Conservation (phyloP, 2,113 vertebrate genomes). For the Isichthys henryi region DNA sequence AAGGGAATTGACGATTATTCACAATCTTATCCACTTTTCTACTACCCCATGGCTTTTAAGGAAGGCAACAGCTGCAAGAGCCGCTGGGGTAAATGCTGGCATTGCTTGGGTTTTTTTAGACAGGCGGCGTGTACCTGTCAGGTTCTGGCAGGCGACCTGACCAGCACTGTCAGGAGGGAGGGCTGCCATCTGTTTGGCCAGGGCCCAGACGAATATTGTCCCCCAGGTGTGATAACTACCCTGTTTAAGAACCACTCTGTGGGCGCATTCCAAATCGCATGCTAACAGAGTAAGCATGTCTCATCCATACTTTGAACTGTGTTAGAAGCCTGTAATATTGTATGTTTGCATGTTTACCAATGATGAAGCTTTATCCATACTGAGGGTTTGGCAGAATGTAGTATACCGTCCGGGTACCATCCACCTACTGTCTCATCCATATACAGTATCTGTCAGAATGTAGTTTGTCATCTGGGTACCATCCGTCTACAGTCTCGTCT, state of each 20-base stretch:
- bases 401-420: too few species aligned
- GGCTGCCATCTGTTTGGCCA: slow-evolving; percentile 36
- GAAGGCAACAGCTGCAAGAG: neutral
- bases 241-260: slow-evolving; percentile 29
- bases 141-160: slow-evolving; percentile 12
- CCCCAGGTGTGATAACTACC: slow-evolving; percentile 36
- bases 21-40: neutral
- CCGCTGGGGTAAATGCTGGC: neutral
- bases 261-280: neutral
- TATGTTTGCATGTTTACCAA: neutral
- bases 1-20: neutral
- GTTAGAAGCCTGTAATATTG: neutral
- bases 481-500: too few species aligned
- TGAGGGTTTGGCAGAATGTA: too few species aligned
- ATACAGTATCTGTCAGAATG: too few species aligned
- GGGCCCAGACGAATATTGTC: slow-evolving; percentile 46
- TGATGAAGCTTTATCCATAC: neutral
- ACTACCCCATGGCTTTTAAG: neutral
- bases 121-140: slow-evolving; percentile 8
- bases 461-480: too few species aligned
- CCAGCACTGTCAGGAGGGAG: slow-evolving; percentile 24
- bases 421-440: too few species aligned
- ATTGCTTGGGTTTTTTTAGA: slow-evolving; percentile 4
- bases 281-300: neutral
- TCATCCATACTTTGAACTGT: neutral